Evolutionary conservation across 2,888 invertebrate species (phyloP), one percentile per base, ranked within the genome.

Genomic region (Cantharis flavilabris): DNA sequence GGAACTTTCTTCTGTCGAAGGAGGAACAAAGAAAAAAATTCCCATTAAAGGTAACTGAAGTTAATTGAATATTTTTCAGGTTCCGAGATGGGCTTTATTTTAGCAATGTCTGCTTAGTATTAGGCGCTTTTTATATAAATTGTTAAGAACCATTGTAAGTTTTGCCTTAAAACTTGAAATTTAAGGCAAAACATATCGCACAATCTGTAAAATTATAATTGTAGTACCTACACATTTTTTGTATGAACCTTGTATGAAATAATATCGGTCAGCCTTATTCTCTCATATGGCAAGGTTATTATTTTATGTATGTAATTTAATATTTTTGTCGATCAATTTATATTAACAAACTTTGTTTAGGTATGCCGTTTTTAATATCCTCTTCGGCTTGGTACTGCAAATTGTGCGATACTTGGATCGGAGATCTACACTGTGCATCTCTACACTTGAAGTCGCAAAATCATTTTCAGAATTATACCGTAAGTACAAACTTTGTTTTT

Each of bases 321-420:
- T 13, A 64, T 14, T 69, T 13, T 20, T 20, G 26, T 67, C 49
- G 63, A 28, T 23, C 64, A 67, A 14, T 64, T 14, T 70, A 33
- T 63, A 74, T 64, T 75, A 75, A 77, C 30, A 23, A 16, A 62
- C 16, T 63, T 23, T 78, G 75, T 89, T 72, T 87, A 95, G 96
- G 97, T 62, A 90, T 96, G 79, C 96, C 96, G 86, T 96, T 96
- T 90, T 94, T 97, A 89, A 94, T 95, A 82, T 94, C 96, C 3
- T 93, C 96, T 0, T 94, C 95, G 7, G 94, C 96, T 30, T 97
- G 96, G 96, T 97, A 94, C 89, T 97, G 97, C 89, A 95, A 96
- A 87, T 90, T 97, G 79, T 97, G 97, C 85, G 94, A 95, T 86
- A 91, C 93, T 83, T 97, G 96, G 93, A 96, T 97, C 84, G 97